Percentiles rank a stretch among this genome's conserved stretches.
These are phyloP conservation scores for Julus scanicus DNA, from an alignment of 2,888 invertebrate genomes.

Conservation along the genomic window DNA sequence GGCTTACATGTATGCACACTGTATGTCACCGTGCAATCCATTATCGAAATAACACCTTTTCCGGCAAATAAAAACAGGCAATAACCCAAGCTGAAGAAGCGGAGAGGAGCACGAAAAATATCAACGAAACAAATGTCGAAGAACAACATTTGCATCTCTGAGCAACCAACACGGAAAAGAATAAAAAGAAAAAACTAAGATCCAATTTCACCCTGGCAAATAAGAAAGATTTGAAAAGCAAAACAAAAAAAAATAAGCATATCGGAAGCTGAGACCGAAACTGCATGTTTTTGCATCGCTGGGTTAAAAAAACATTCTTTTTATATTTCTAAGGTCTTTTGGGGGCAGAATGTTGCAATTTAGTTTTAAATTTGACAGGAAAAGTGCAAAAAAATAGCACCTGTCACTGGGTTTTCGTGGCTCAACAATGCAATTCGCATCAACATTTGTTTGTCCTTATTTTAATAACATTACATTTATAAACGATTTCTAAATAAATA, in stretches of 20 bases:
- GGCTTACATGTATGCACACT: not conserved
- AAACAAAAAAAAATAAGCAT: not conserved
- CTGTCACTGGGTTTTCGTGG: not conserved
- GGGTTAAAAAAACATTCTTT: not conserved
- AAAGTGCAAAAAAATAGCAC: not conserved
- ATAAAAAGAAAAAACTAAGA: not conserved
- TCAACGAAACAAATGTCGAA: not conserved
- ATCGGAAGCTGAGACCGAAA: not conserved
- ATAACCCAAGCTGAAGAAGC: not conserved
- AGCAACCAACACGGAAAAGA: not conserved
- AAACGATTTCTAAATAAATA: no score
- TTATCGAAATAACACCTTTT: constrained; percentile 27
- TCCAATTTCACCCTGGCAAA: constrained; percentile 19
- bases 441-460: not conserved
- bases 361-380: constrained; percentile 7
- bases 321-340: not conserved
- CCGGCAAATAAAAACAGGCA: constrained; percentile 3
- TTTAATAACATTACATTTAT: no score
- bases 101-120: not conserved
- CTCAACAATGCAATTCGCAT: not conserved
- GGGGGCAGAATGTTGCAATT: not conserved
- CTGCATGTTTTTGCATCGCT: not conserved
- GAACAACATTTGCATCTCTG: not conserved
- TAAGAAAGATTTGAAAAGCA: not conserved
- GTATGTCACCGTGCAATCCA: not conserved